Evolutionary conservation across 23 tunicate species (phyloP).

Genomic region (Corella eumyota): DNA sequence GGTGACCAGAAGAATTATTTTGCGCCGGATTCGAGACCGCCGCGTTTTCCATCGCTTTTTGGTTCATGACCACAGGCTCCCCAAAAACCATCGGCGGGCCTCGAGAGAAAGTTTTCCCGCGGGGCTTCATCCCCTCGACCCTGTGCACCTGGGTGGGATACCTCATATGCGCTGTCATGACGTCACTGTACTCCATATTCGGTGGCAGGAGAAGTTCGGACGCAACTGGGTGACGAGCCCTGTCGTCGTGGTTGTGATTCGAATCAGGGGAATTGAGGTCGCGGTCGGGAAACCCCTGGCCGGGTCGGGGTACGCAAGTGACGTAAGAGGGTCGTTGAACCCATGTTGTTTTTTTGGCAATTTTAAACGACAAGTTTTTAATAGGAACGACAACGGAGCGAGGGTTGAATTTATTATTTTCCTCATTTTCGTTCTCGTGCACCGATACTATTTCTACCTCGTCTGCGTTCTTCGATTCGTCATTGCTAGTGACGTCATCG

Average conservation of each 20-base stretch:
- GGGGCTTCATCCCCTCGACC: slow-evolving; percentile 45
- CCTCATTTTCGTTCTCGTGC: background rate
- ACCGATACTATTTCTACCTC: background rate
- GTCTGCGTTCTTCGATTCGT: background rate
- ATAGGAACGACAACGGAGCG: slow-evolving; percentile 40
- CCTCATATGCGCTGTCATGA: slow-evolving; percentile 54
- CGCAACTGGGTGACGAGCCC: slow-evolving; percentile 1
- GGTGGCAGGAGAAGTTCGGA: slow-evolving; percentile 50
- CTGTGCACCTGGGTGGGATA: slow-evolving; percentile 46
- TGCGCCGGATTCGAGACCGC: too few species aligned
- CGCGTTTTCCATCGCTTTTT: slow-evolving; percentile 7
- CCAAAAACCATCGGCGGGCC: slow-evolving; percentile 61
- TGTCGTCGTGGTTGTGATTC: background rate
- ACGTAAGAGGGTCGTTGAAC: background rate
- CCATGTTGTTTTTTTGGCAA: slow-evolving; percentile 3
- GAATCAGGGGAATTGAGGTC: background rate
- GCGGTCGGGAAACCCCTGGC: background rate
- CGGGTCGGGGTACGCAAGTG: background rate
- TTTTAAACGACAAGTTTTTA: slow-evolving; percentile 25
- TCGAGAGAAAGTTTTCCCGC: slow-evolving; percentile 33
- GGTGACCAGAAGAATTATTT: too few species aligned
- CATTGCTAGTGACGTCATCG: too few species aligned
- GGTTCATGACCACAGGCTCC: slow-evolving; percentile 34
- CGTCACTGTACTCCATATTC: slow-evolving; percentile 28
- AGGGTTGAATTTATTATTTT: slow-evolving; percentile 13